Evolutionary conservation across 2,888 invertebrate genomes (phyloP).

Genomic region (Nemotelus nigrinus): DNA sequence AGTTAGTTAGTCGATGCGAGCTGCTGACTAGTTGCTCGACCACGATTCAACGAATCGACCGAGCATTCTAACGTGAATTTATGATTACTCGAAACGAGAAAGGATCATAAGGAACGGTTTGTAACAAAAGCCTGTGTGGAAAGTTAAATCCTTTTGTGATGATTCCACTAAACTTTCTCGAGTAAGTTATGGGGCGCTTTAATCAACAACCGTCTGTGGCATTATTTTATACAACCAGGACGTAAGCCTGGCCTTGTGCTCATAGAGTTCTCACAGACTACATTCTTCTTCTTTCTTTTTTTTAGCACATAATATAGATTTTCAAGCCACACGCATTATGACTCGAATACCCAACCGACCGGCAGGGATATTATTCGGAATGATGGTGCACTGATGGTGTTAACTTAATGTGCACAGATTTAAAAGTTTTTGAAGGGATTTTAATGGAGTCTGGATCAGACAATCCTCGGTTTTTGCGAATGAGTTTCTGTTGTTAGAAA

Average conservation of each 20-base stretch:
- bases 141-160: slow-evolving; percentile 41
- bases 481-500: neutral
- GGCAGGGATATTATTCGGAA: slow-evolving; percentile 4
- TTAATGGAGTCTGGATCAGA: slow-evolving; percentile 31
- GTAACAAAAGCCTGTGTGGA: slow-evolving; percentile 35
- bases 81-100: slow-evolving; percentile 26
- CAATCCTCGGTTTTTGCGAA: slow-evolving; percentile 8
- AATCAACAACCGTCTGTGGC: slow-evolving; percentile 34
- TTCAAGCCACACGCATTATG: no score
- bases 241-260: no score
- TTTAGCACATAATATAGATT: no score
- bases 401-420: slow-evolving; percentile 27
- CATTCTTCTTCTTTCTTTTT: no score
- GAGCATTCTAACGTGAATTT: slow-evolving; percentile 6
- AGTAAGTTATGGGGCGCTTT: slow-evolving; percentile 39
- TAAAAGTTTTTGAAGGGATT: slow-evolving; percentile 27
- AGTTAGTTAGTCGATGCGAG: neutral
- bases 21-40: neutral
- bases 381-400: slow-evolving; percentile 29
- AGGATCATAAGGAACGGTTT: slow-evolving; percentile 40
- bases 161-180: slow-evolving; percentile 33
- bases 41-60: slow-evolving; percentile 6
- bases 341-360: no score
- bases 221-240: neutral
- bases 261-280: no score